Evolutionary conservation across 2,113 vertebrate species (phyloP).

Genomic region (Apteryx mantelli): DNA sequence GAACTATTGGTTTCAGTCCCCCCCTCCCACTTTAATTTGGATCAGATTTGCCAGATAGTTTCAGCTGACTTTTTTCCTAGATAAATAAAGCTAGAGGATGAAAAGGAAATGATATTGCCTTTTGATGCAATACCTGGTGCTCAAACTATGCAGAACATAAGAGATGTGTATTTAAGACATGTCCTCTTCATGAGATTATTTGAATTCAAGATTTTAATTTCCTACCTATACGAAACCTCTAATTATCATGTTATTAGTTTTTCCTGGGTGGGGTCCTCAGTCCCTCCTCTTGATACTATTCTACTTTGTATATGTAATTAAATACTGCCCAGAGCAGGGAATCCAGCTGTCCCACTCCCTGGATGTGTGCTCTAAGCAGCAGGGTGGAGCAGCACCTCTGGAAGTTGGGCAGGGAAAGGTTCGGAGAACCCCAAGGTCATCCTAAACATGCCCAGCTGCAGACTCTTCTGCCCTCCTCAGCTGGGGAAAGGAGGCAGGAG

Average conservation of each 20-base stretch:
- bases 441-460: background rate
- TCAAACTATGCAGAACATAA: background rate
- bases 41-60: conserved; percentile 9
- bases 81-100: background rate
- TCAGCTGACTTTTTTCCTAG: background rate
- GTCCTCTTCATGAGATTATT: background rate
- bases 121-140: background rate
- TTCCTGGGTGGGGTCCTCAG: background rate
- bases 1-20: background rate
- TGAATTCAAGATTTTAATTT: background rate
- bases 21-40: background rate
- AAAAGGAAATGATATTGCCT: background rate
- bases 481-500: background rate
- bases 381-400: background rate
- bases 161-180: background rate
- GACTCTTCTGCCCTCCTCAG: background rate
- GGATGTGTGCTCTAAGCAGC: background rate
- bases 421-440: background rate
- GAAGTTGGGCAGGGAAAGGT: background rate
- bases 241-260: background rate
- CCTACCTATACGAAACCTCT: background rate
- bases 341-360: background rate
- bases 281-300: background rate
- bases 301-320: background rate
- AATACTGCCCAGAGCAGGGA: background rate